These are phyloP conservation scores for Dasypolia templi DNA, from an alignment of 2,888 invertebrate species.

Conservation along the genomic window DNA sequence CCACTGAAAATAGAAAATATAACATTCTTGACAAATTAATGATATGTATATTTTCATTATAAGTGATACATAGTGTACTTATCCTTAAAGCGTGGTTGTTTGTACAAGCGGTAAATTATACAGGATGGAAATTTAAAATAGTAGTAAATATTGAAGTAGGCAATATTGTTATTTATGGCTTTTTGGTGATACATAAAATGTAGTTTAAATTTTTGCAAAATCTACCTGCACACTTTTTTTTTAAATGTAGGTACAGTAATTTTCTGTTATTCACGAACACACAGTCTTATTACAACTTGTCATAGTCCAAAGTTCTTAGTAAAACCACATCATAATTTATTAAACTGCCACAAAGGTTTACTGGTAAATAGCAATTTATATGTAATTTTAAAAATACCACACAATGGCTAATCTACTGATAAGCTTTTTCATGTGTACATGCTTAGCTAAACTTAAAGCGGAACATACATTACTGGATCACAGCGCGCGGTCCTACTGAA, in stretches of 20 bases:
- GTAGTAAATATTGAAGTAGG: not conserved
- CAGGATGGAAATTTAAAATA: not conserved
- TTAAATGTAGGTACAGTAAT: not conserved
- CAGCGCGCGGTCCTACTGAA: no score
- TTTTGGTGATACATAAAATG: not conserved
- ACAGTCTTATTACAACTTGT: not conserved
- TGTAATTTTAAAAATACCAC: conserved; percentile 18
- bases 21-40: not conserved
- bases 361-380: conserved; percentile 1
- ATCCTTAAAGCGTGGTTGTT: not conserved
- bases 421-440: conserved; percentile 27
- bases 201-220: not conserved
- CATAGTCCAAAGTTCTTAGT: not conserved
- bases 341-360: conserved; percentile 8
- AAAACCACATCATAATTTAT: not conserved
- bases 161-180: no score
- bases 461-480: no score
- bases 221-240: not conserved
- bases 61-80: not conserved
- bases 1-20: conserved; percentile 4
- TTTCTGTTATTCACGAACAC: not conserved
- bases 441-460: no score
- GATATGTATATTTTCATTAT: not conserved
- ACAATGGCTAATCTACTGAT: conserved; percentile 45
- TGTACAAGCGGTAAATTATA: not conserved